Base-by-base conservation (phyloP, 2,797 vertebrate species). In the Protonibea diacanthus region DNA sequence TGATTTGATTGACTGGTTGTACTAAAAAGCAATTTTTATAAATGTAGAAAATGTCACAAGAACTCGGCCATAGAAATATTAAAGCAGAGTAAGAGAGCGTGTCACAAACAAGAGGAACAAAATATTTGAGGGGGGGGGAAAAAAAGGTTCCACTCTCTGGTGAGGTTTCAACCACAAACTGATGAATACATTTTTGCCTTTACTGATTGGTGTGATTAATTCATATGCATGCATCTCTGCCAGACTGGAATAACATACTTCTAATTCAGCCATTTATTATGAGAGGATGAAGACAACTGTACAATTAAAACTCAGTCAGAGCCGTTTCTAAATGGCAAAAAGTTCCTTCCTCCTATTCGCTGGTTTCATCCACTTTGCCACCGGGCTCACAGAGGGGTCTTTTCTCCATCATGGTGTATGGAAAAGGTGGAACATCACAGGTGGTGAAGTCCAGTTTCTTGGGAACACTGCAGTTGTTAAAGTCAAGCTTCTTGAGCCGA, bases 351-450 rank as follows among this genome's bases (percentile, higher is more conserved):
- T 56, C 56, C 71, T 88, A 97, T 78, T 99, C 96, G 73, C 85
- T 95, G 88, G 94, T 89, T 82, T 97, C 97, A 82, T 97, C 96
- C 83, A 95, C 95, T 94, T 97, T 97, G 59, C 93, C 90, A 59
- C 95, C 93, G 5, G 95, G 91, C 90, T 98, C 97, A 85, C 96
- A 97, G 64, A 98, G 93, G 79, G 95, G 96, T 95, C 96, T 96
- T 92, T 96, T 97, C 89, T 97, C 97, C 93, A 98, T 95, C 95
- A 97, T 93, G 74, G 94, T 84, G 79, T 98, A 99, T 53, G 97
- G 96, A 90, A 99, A 99, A 76, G 96, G 92, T 70, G 97, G 95
- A 49, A 94, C 92, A 74, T 96, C 97, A 91, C 96, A 97, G 91
- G 93, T 93, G 62, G 96, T 93, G 79, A 95, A 95, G 89, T 95